phyloP scores from a whole-genome alignment of 2,888 invertebrate genomes.

The Chymomyza amoena region DNA sequence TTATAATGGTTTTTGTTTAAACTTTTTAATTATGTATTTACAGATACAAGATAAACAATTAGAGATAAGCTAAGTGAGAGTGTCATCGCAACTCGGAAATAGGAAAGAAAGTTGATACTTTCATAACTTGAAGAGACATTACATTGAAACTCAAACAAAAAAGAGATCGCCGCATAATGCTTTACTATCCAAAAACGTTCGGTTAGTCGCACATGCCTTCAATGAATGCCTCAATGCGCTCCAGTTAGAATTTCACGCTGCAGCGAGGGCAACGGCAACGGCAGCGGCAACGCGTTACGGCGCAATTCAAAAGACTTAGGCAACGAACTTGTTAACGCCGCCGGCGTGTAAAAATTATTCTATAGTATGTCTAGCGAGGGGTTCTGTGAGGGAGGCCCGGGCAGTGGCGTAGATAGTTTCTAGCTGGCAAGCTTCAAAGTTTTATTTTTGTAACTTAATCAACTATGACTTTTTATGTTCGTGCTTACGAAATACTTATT shows the following conservation, averaged over 20 bases:
- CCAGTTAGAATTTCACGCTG: conserved; percentile 51
- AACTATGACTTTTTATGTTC: no score
- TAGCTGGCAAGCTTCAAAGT: no score
- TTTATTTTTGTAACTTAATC: no score
- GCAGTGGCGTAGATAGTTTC: no score
- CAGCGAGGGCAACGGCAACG: not conserved
- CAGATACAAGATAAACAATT: conserved; percentile 61
- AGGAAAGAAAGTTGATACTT: conserved; percentile 49
- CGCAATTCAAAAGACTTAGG: conserved; percentile 1
- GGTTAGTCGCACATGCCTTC: not conserved
- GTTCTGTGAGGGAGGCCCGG: not conserved
- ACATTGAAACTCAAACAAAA: not conserved
- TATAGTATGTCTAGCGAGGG: not conserved
- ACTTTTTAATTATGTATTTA: conserved; percentile 41
- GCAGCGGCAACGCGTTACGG: not conserved
- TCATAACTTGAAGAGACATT: conserved; percentile 7
- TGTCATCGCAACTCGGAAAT: conserved; percentile 22
- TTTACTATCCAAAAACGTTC: not conserved
- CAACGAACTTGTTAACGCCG: not conserved
- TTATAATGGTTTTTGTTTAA: conserved; percentile 11
- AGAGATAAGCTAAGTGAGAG: conserved; percentile 56
- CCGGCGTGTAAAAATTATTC: not conserved
- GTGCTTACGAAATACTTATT: no score
- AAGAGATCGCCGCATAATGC: not conserved
- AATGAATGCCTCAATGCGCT: conserved; percentile 15